A percentile compares a stretch with the other conserved stretches of the same genome.
These are phyloP conservation scores for Omphaloscelis lunosa DNA, from an alignment of 2,888 invertebrate genomes.

Conservation along the genomic window DNA sequence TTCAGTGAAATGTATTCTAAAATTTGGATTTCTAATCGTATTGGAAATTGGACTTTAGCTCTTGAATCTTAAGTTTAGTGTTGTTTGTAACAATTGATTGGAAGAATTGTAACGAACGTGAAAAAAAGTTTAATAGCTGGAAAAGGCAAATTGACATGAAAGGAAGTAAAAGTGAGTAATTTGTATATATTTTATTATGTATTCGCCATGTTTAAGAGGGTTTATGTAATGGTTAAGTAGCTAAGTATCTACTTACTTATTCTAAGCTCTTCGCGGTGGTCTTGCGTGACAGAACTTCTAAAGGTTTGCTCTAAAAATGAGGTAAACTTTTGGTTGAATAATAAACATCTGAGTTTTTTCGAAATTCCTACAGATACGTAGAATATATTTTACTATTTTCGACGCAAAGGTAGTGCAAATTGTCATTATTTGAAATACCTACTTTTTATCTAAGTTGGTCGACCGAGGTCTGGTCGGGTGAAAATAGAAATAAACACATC, in stretches of 20 bases:
- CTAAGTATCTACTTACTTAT: constrained; percentile 9
- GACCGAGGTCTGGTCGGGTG: too few relatives aligned
- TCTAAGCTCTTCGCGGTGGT: constrained; percentile 23
- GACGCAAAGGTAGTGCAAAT: too few relatives aligned
- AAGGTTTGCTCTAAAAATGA: constrained; percentile 19
- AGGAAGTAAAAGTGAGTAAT: constrained; percentile 60
- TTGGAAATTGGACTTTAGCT: not conserved
- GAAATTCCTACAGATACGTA: not conserved
- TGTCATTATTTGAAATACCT: too few relatives aligned
- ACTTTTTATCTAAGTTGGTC: too few relatives aligned
- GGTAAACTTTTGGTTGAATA: not conserved
- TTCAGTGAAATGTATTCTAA: not conserved
- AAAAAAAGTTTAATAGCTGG: constrained; percentile 66
- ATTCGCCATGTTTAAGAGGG: constrained; percentile 23
- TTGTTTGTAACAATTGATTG: not conserved
- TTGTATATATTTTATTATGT: constrained; percentile 39
- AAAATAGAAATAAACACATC: too few relatives aligned
- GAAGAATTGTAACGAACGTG: constrained; percentile 56
- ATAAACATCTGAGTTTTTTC: not conserved
- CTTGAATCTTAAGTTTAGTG: not conserved
- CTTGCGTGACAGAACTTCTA: constrained; percentile 31
- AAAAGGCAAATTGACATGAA: constrained; percentile 57
- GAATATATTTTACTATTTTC: not conserved
- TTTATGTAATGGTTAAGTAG: constrained; percentile 44
- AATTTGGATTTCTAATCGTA: not conserved